Evolutionary conservation across 1,140 invertebrate genomes (phyloP), one percentile per base, ranked within the genome.

Genomic region (Ctenoplectra terminalis): DNA sequence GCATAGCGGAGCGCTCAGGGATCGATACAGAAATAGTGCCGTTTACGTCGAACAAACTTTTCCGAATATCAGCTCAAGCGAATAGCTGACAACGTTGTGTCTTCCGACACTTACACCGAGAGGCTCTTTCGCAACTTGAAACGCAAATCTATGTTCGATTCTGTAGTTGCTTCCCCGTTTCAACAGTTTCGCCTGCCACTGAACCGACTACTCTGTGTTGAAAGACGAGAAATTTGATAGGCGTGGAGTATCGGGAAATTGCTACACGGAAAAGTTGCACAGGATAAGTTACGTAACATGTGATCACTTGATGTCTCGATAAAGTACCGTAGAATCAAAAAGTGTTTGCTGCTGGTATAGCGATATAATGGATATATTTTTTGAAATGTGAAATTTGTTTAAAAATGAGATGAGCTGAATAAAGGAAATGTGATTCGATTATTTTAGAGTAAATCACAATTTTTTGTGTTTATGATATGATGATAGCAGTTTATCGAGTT

Each of bases 1-100:
- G 43, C 82, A 69, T 56, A 82, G 66, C 48, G 50, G 60, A 48
- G 26, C 40, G n/a, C 26, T 20, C 40, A 3, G 31, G 23, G 84
- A 50, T 85, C 84, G 84, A 84, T 80, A 74, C 37, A 54, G 76
- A 29, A 70, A 70, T 31, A 70, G 5, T 48, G 52, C 67, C 31
- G 67, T 17, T 74, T 78, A 31, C 64, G 40, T 13, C 17, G 34
- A 66, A 20, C n/a, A 56, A 73, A 29, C 50, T 61, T 73, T 60
- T 46, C 20, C 20, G 15, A 54, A 82, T 37, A 34, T 82, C 64
- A 66, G 50, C 61, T 46, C 48, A 17, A n/a, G n/a, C 52, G 7
- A 15, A 13, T 58, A 8, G 48, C 29, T 23, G 54, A 31, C 23
- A 40, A 46, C 40, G 29, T 20, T 13, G 56, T n/a, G 56, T 48